Percentiles rank a stretch among this genome's conserved stretches.
These are phyloP conservation scores for Hemicordylus capensis DNA, from an alignment of 2,113 vertebrate species.

Conservation along the genomic window DNA sequence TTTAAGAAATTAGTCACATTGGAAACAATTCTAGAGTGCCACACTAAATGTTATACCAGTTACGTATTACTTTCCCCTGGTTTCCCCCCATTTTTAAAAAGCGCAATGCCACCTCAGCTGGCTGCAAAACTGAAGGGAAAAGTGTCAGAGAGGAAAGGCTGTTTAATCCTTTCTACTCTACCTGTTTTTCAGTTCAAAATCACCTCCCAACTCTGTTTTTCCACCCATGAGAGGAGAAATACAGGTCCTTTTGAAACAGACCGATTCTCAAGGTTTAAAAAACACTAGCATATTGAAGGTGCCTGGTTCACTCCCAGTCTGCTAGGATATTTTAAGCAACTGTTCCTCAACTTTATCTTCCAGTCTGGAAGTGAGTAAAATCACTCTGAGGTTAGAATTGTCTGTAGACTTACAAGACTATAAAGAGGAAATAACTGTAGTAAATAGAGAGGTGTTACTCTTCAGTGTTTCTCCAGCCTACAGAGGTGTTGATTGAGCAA, in stretches of 20 bases:
- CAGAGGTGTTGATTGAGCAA: constrained; percentile 17
- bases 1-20: not conserved
- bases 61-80: not conserved
- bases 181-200: not conserved
- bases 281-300: not conserved
- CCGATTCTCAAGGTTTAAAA: not conserved
- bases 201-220: not conserved
- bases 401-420: not conserved
- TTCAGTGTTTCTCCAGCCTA: not conserved
- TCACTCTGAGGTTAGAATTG: not conserved
- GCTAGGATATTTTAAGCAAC: not conserved
- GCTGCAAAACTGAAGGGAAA: not conserved
- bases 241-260: not conserved
- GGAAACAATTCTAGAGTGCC: too few species aligned
- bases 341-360: not conserved
- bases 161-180: not conserved
- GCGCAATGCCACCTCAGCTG: not conserved
- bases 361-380: not conserved
- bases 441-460: not conserved
- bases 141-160: not conserved
- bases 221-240: not conserved
- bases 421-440: not conserved
- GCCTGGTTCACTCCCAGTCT: not conserved
- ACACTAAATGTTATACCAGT: not conserved
- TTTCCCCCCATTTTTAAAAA: not conserved